phyloP scores from a whole-genome alignment of 1,140 invertebrate species.

The Hydropsyche tenuis region DNA sequence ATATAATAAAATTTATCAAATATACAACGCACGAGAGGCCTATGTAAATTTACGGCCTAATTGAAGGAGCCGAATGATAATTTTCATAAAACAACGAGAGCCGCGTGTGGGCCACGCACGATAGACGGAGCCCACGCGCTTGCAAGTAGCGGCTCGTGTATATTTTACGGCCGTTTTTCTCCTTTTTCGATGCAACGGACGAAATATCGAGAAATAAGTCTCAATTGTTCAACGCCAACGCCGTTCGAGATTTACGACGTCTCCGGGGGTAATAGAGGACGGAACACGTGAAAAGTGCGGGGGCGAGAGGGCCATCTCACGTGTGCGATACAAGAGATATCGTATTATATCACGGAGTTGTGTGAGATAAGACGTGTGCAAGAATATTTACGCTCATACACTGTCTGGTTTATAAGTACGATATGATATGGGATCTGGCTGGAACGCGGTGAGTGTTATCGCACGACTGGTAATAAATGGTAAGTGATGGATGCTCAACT shows the following conservation, averaged over 20 bases:
- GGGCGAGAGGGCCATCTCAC: background rate
- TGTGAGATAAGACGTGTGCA: background rate
- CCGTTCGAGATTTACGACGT: constrained; percentile 24
- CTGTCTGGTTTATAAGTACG: background rate
- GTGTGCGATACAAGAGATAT: background rate
- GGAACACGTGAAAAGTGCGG: constrained; percentile 14
- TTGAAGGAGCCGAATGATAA: no score
- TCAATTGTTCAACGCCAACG: constrained; percentile 25
- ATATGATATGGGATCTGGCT: no score
- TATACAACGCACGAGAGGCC: no score
- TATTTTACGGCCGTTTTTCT: no score
- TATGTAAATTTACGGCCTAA: no score
- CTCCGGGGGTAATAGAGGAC: constrained; percentile 19
- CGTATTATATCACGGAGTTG: background rate
- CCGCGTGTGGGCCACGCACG: no score
- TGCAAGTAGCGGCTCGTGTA: background rate
- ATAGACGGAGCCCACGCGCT: background rate
- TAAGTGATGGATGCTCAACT: constrained; percentile 22
- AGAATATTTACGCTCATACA: background rate
- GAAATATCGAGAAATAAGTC: constrained; percentile 3
- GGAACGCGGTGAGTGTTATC: no score
- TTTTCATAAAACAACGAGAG: no score
- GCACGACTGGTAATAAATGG: background rate
- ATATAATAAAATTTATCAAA: no score
- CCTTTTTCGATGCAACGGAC: background rate